Evolutionary conservation across 2,888 invertebrate genomes (phyloP), one percentile per base, ranked within the genome.

Genomic region (Protophormia terraenovae): DNA sequence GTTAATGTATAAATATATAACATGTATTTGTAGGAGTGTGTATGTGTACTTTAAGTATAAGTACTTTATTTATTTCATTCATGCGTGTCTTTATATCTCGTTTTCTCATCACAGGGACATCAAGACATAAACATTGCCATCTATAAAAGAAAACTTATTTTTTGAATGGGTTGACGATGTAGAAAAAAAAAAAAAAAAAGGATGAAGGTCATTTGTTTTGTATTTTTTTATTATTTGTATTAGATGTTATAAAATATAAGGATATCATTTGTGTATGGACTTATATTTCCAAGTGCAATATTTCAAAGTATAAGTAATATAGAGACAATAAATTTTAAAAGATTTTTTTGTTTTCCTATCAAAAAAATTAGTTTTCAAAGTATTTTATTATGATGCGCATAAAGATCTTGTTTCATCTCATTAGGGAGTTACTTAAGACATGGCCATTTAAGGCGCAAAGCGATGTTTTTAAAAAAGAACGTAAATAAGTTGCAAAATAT

Each of bases 51-150:
- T 47, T n/a, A 8, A 16, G 8, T 7, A 8, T 22, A 55, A 55
- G 55, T 41, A 50, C 10, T 62, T 78, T 69, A 69, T 62, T 71
- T 72, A 72, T 55, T 29, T 22, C 41, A 53, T 62, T 64, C 64
- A 64, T 71, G 71, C 71, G 60, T 78, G 50, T 29, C 38, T n/a
- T 53, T n/a, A 27, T 60, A 19, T 45, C 60, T 19, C 58, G 35
- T 53, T 76, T 38, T 27, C 53, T 77, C 22, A 58, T 58, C 24
- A 35, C 53, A 47, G 77, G 32, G 76, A 32, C 76, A 32, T 16
- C 55, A 58, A 58, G 55, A 45, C 45, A 77, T 55, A n/a, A n/a
- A n/a, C n/a, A 55, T 67, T 58, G 58, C 75, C 32, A 35, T 53
- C 50, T 1, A 53, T n/a, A n/a, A n/a, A n/a, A n/a, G n/a, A 64